Percentiles rank a stretch among this genome's conserved stretches.
Conservation (phyloP, 2,113 vertebrate genomes). For the Dendrocopos noguchii region DNA sequence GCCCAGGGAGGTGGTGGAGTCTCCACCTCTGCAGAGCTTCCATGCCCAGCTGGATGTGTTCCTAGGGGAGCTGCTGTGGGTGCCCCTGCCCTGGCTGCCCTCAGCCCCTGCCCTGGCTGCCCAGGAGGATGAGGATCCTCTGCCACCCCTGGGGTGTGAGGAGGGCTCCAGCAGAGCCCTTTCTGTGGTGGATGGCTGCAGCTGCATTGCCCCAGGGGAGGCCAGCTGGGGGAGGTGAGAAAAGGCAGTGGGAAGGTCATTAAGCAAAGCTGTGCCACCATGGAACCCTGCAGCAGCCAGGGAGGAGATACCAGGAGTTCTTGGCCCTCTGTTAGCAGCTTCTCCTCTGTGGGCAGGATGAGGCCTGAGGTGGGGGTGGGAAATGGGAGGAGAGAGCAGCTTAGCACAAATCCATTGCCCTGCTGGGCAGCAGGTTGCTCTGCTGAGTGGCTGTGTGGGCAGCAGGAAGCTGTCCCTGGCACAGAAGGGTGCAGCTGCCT, state of each 20-base stretch:
- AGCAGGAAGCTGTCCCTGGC: neutral
- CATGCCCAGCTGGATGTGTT: too few relatives aligned
- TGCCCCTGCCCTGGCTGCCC: too few relatives aligned
- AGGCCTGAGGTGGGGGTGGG: constrained; percentile 19
- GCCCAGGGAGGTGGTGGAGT: too few relatives aligned
- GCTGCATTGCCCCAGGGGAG: constrained; percentile 62
- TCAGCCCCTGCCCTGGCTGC: neutral
- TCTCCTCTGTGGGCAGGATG: neutral
- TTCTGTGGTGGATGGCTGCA: constrained; percentile 21
- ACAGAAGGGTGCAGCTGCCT: neutral
- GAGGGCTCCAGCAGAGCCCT: constrained; percentile 27
- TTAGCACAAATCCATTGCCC: neutral
- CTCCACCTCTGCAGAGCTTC: too few relatives aligned
- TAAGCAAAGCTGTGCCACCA: constrained; percentile 39
- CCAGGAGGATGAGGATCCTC: constrained; percentile 4
- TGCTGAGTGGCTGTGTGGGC: neutral
- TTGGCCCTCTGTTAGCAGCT: constrained; percentile 36
- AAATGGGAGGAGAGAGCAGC: neutral
- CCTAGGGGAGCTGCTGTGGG: too few relatives aligned
- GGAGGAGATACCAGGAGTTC: constrained; percentile 19
- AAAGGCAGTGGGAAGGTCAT: constrained; percentile 1
- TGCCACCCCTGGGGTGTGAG: constrained; percentile 1
- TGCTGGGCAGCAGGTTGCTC: neutral
- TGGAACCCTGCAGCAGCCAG: constrained; percentile 40
- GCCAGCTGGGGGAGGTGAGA: constrained; percentile 49